These are phyloP conservation scores for Drosophila rhopaloa DNA, from an alignment of 1,140 invertebrate species.

Conservation along the genomic window DNA sequence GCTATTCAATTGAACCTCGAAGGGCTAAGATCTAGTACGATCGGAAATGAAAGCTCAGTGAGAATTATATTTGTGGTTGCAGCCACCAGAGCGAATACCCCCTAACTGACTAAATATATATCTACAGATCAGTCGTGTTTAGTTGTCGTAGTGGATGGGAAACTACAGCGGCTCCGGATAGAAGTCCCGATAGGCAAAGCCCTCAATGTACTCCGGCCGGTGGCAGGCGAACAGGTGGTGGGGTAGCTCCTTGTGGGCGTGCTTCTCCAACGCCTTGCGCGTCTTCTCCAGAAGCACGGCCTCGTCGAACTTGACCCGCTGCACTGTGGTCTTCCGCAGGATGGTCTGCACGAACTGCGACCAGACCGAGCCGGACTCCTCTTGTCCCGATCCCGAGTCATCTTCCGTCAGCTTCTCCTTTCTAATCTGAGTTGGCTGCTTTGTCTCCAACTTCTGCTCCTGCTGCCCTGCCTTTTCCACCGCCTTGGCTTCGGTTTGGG, in stretches of 20 bases:
- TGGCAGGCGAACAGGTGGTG: conserved; percentile 72
- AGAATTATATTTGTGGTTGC: background rate
- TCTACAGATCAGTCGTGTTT: conserved; percentile 70
- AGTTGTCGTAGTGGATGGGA: background rate
- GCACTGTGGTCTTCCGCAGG: conserved; percentile 66
- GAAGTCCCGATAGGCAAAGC: conserved; percentile 75
- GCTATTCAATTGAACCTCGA: background rate
- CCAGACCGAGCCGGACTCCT: conserved; percentile 64
- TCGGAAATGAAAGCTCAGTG: background rate
- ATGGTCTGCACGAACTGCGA: conserved; percentile 79
- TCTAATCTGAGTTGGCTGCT: background rate
- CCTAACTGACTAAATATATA: conserved; percentile 49
- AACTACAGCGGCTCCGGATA: conserved; percentile 64
- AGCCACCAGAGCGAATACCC: conserved; percentile 10
- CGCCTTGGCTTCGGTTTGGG: background rate
- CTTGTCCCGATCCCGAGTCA: background rate
- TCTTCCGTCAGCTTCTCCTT: conserved; percentile 9
- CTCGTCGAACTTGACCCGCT: conserved; percentile 71
- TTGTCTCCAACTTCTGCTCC: background rate
- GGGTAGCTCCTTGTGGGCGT: conserved; percentile 51
- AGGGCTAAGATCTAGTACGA: background rate
- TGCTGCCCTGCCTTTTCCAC: background rate
- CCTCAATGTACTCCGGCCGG: conserved; percentile 68
- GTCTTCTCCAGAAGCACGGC: conserved; percentile 67
- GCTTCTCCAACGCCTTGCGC: conserved; percentile 66